phyloP scores from a whole-genome alignment of 2,888 invertebrate species.

The Apantesis nais region DNA sequence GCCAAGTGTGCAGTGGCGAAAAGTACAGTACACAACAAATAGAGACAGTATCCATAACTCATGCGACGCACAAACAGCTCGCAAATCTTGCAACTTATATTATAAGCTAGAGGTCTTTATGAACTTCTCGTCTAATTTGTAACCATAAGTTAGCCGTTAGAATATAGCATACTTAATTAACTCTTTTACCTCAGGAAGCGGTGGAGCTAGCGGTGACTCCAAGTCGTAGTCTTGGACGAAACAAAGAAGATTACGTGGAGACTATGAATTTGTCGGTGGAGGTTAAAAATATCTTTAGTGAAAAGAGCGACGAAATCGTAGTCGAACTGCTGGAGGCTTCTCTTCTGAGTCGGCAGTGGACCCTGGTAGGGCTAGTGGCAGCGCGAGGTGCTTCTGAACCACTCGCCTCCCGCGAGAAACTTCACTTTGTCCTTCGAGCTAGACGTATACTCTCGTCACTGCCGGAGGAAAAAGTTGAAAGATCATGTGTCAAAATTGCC shows the following conservation, averaged over 20 bases:
- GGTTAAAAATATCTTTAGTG: slow-evolving; percentile 89
- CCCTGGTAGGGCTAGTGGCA: slow-evolving; percentile 72
- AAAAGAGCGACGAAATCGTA: slow-evolving; percentile 86
- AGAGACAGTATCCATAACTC: too few relatives aligned
- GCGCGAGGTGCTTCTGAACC: slow-evolving; percentile 60
- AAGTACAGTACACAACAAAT: not conserved
- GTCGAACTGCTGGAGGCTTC: slow-evolving; percentile 86
- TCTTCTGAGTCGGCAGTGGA: slow-evolving; percentile 87
- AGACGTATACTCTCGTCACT: slow-evolving; percentile 57
- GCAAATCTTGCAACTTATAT: too few relatives aligned
- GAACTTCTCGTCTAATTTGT: not conserved
- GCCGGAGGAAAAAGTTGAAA: slow-evolving; percentile 62
- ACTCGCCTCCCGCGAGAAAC: slow-evolving; percentile 69
- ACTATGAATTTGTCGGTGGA: slow-evolving; percentile 89
- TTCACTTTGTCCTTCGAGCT: slow-evolving; percentile 74
- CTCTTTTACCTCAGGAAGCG: slow-evolving; percentile 74
- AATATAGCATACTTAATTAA: slow-evolving; percentile 3
- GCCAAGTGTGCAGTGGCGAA: too few relatives aligned
- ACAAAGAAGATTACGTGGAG: slow-evolving; percentile 70
- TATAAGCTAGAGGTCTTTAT: not conserved
- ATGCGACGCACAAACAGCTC: too few relatives aligned
- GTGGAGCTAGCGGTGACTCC: slow-evolving; percentile 84
- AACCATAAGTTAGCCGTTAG: not conserved
- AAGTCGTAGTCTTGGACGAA: slow-evolving; percentile 77
- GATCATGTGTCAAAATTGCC: slow-evolving; percentile 67